A percentile compares a stretch with the other conserved stretches of the same genome.
Conservation (phyloP, 2,797 vertebrate genomes). For the Clarias fuscus region DNA sequence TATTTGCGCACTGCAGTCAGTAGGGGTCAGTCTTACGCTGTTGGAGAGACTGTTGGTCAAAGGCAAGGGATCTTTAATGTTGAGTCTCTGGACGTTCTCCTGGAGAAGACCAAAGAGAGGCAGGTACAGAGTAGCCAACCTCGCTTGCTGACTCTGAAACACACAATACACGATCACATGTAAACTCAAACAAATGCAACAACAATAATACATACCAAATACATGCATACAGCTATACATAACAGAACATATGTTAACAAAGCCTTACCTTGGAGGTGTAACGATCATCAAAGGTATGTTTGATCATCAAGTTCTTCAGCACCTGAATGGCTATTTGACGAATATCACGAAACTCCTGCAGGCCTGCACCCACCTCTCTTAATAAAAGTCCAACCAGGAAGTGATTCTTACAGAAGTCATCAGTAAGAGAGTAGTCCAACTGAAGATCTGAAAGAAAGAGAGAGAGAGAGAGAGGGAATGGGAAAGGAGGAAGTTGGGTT, state of each 20-base stretch:
- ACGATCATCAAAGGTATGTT: constrained; percentile 94
- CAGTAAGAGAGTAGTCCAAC: constrained; percentile 92
- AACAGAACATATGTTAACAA: neutral
- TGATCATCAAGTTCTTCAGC: constrained; percentile 95
- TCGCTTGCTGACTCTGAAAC: constrained; percentile 90
- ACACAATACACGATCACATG: constrained; percentile 29
- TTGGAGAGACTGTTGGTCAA: constrained; percentile 81
- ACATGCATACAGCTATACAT: neutral
- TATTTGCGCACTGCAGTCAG: constrained; percentile 53
- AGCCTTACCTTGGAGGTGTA: constrained; percentile 83
- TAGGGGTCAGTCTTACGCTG: constrained; percentile 78
- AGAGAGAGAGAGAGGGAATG: neutral
- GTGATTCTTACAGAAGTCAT: constrained; percentile 98
- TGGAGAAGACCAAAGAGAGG: constrained; percentile 91
- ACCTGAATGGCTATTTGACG: constrained; percentile 90
- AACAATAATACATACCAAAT: neutral
- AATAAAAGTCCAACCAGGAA: constrained; percentile 93
- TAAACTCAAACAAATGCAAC: neutral
- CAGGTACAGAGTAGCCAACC: constrained; percentile 93
- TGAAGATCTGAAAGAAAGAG: constrained; percentile 82
- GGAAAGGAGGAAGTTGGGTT: neutral
- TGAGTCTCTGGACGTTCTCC: constrained; percentile 93
- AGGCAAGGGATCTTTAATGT: constrained; percentile 87
- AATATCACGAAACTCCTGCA: constrained; percentile 92
- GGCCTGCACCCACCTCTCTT: constrained; percentile 86